Evolutionary conservation across 1,140 invertebrate genomes (phyloP).

Genomic region (Pentalonia nigronervosa): DNA sequence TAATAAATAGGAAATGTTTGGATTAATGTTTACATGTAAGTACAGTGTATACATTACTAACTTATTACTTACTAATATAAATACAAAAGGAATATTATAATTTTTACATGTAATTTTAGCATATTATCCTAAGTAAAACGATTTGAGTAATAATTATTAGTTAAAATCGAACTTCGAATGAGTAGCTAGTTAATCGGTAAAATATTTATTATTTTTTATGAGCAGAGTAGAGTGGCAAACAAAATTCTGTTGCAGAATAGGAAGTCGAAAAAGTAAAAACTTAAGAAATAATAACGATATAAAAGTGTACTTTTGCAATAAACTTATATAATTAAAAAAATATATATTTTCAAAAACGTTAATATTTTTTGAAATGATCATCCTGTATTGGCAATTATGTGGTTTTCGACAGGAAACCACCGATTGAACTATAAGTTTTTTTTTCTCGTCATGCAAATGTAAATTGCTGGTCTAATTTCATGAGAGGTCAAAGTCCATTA

Average conservation of each 20-base stretch:
- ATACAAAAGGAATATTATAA: neutral
- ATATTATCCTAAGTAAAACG: neutral
- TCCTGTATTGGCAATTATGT: neutral
- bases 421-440: conserved; percentile 27
- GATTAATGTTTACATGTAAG: neutral
- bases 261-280: neutral
- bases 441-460: neutral
- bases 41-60: neutral
- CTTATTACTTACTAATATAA: neutral
- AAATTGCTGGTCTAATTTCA: conserved; percentile 25
- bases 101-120: neutral
- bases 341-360: neutral
- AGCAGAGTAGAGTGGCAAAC: neutral
- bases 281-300: neutral
- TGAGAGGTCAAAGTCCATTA: neutral
- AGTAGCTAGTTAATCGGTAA: neutral
- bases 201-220: neutral
- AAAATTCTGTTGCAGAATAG: neutral
- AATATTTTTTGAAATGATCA: neutral
- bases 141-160: neutral
- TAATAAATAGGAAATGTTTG: neutral
- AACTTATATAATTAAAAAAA: neutral
- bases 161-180: neutral
- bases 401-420: neutral
- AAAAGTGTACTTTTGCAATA: neutral